These are phyloP conservation scores for Eptatretus burgeri DNA, from an alignment of 2,113 vertebrate genomes.

Conservation along the genomic window DNA sequence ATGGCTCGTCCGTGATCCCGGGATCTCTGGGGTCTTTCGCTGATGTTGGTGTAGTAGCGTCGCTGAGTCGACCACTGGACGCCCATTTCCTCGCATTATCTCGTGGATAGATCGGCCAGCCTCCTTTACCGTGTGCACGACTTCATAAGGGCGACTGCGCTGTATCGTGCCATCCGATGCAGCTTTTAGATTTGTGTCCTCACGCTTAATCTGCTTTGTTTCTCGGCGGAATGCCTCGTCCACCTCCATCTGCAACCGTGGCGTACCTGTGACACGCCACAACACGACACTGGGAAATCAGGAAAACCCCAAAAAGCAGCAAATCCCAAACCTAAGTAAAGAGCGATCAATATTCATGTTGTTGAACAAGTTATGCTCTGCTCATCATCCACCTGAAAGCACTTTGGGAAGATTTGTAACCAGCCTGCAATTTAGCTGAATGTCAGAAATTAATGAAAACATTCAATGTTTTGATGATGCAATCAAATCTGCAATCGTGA, in stretches of 20 bases:
- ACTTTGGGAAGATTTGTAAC: no score
- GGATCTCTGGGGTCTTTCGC: constrained; percentile 53
- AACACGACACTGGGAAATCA: background rate
- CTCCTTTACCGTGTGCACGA: constrained; percentile 81
- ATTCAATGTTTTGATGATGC: no score
- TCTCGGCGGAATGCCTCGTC: constrained; percentile 79
- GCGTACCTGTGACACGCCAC: constrained; percentile 35
- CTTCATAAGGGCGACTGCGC: constrained; percentile 78
- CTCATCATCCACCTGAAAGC: no score
- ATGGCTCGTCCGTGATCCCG: no score
- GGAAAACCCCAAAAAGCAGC: background rate
- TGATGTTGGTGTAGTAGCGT: constrained; percentile 34
- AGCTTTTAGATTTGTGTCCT: constrained; percentile 42
- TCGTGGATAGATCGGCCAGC: constrained; percentile 92
- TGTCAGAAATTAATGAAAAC: no score
- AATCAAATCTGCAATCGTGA: no score
- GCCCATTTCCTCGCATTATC: constrained; percentile 57
- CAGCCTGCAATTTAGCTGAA: no score
- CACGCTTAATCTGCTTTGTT: constrained; percentile 68
- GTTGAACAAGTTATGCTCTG: no score
- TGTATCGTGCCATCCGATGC: constrained; percentile 67
- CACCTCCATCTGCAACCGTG: constrained; percentile 41
- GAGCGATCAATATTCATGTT: no score
- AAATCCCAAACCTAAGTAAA: no score
- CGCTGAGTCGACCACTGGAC: background rate